Percentiles rank a stretch among this genome's conserved stretches.
Evolutionary conservation across 1,140 invertebrate genomes (phyloP).

Genomic region (Hycleus cichorii): DNA sequence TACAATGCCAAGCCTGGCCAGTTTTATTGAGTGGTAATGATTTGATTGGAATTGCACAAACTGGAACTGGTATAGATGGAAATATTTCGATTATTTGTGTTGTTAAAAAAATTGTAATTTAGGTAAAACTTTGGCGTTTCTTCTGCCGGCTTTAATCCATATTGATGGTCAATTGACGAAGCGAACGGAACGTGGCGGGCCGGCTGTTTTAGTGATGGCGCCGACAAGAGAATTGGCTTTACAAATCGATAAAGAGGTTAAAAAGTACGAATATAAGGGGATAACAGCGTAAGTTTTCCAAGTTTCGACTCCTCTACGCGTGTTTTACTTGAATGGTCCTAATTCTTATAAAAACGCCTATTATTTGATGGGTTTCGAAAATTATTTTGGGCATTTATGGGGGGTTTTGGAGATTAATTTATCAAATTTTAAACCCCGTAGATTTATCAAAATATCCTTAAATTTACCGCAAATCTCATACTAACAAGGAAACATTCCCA

Average conservation of each 20-base stretch:
- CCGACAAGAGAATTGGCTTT: constrained; percentile 86
- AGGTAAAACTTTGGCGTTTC: constrained; percentile 77
- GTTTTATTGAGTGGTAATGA: constrained; percentile 76
- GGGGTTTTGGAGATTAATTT: too few species aligned
- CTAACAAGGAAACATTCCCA: too few species aligned
- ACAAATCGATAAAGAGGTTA: constrained; percentile 84
- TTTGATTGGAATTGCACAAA: constrained; percentile 90
- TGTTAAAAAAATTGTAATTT: too few species aligned
- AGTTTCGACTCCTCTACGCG: neutral
- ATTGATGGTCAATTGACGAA: constrained; percentile 55
- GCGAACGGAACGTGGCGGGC: constrained; percentile 60
- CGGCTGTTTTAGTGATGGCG: constrained; percentile 79
- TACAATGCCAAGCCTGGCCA: constrained; percentile 88
- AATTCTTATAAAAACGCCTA: too few species aligned
- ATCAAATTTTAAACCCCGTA: too few species aligned
- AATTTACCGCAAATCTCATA: too few species aligned
- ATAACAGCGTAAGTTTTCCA: constrained; percentile 66
- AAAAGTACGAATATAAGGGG: constrained; percentile 75
- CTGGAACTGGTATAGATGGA: constrained; percentile 61
- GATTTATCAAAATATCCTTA: too few species aligned
- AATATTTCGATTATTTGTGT: too few species aligned
- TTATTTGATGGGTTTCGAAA: neutral
- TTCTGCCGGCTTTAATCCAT: constrained; percentile 70
- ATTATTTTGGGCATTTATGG: too few species aligned
- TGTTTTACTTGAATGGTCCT: neutral